A percentile compares a stretch with the other conserved stretches of the same genome.
Conservation (phyloP, 2,797 vertebrate genomes). For the Coilia nasus region DNA sequence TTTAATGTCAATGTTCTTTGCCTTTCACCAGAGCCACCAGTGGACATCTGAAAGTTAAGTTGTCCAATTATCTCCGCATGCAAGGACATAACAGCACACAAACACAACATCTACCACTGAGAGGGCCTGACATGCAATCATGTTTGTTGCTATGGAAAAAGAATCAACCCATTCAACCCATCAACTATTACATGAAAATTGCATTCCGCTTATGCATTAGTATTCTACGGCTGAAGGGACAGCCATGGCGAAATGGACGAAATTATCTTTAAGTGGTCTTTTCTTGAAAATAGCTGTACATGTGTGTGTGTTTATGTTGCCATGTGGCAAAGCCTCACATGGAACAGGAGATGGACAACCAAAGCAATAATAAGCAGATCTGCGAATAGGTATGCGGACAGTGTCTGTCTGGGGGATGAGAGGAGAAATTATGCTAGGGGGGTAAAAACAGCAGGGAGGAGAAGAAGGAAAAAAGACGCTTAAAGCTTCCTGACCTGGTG, state of each 20-base stretch:
- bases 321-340: neutral
- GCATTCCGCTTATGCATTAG: neutral
- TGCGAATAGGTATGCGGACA: neutral
- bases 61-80: constrained; percentile 33
- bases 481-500: neutral
- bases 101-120: neutral
- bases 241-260: neutral
- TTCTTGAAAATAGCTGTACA: neutral
- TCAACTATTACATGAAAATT: neutral
- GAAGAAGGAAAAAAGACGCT: neutral
- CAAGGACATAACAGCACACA: constrained; percentile 36
- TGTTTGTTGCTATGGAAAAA: neutral
- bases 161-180: neutral
- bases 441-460: neutral
- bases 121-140: neutral
- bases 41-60: constrained; percentile 44
- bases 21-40: constrained; percentile 29
- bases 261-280: neutral
- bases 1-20: constrained; percentile 35
- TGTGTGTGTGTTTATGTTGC: neutral
- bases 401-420: neutral
- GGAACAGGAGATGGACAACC: neutral
- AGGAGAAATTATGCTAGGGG: too few species aligned
- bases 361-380: neutral
- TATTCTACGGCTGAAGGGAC: neutral